These are phyloP conservation scores for Neosilurus mollespiculum DNA, from an alignment of 2,797 vertebrate genomes.

Conservation along the genomic window DNA sequence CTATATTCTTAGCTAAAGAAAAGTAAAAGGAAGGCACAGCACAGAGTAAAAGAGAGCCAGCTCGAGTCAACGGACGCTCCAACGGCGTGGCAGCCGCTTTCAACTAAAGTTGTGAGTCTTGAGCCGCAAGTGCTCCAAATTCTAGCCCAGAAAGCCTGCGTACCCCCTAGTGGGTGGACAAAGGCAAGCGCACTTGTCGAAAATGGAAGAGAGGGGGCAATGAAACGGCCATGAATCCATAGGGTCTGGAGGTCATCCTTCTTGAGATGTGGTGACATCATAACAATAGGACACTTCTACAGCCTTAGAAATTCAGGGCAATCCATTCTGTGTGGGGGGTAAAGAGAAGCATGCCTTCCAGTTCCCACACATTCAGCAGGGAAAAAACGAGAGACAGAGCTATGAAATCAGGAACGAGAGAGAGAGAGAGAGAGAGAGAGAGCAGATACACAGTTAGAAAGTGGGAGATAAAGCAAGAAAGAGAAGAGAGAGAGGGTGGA, in stretches of 20 bases:
- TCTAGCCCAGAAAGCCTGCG: conserved; percentile 89
- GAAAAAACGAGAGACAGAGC: conserved; percentile 60
- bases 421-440: conserved; percentile 46
- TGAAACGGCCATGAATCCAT: conserved; percentile 87
- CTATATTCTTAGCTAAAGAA: conserved; percentile 78
- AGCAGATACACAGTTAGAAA: conserved; percentile 59
- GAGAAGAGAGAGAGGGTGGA: conserved; percentile 51
- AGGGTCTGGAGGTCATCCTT: conserved; percentile 94
- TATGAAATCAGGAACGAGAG: conserved; percentile 55
- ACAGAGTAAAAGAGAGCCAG: conserved; percentile 24
- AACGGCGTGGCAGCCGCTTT: conserved; percentile 51
- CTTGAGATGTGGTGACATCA: conserved; percentile 97
- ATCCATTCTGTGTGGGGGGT: conserved; percentile 83
- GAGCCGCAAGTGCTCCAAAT: conserved; percentile 74
- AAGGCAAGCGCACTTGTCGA: conserved; percentile 79
- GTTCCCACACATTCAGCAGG: conserved; percentile 91
- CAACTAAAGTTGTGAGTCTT: conserved; percentile 67
- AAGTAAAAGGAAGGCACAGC: conserved; percentile 47
- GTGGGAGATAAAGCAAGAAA: conserved; percentile 47
- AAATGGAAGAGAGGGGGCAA: conserved; percentile 67
- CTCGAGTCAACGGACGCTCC: conserved; percentile 56
- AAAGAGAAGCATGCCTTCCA: conserved; percentile 88
- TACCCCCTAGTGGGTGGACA: conserved; percentile 92
- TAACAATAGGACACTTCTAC: conserved; percentile 96
- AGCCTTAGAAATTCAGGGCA: conserved; percentile 87